These are phyloP conservation scores for Tigriopus californicus DNA, from an alignment of 2,888 invertebrate genomes.

Conservation along the genomic window DNA sequence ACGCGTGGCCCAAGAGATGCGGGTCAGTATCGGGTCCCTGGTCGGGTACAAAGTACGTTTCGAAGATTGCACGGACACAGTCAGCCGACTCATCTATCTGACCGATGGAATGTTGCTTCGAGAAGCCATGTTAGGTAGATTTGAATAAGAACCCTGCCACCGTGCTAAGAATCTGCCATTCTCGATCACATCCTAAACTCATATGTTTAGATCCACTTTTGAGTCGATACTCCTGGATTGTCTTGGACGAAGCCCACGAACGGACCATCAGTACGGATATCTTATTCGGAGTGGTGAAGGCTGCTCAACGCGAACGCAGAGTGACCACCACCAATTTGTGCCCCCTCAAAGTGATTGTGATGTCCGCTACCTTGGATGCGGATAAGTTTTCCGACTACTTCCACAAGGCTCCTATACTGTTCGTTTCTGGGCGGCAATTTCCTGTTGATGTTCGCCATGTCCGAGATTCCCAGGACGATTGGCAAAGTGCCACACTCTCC, in stretches of 20 bases:
- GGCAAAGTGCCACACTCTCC: constrained; percentile 58
- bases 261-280: constrained; percentile 84
- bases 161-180: too few species aligned
- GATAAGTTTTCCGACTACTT: constrained; percentile 81
- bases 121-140: constrained; percentile 50
- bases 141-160: too few species aligned
- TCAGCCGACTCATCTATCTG: constrained; percentile 70
- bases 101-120: constrained; percentile 87
- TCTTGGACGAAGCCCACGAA: constrained; percentile 90
- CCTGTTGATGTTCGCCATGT: constrained; percentile 34
- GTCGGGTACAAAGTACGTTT: constrained; percentile 54
- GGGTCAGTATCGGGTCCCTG: constrained; percentile 30
- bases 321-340: constrained; percentile 19
- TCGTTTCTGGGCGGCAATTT: constrained; percentile 71
- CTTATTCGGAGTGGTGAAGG: constrained; percentile 73
- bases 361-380: constrained; percentile 93
- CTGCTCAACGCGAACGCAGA: constrained; percentile 52
- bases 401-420: constrained; percentile 61
- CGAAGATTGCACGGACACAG: constrained; percentile 60
- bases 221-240: constrained; percentile 55
- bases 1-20: constrained; percentile 36
- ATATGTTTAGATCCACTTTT: constrained; percentile 41
- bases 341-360: constrained; percentile 48
- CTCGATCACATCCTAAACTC: too few species aligned
- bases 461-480: constrained; percentile 44